Conservation (phyloP, 2,888 invertebrate species). For the Phyto melanocephala region DNA sequence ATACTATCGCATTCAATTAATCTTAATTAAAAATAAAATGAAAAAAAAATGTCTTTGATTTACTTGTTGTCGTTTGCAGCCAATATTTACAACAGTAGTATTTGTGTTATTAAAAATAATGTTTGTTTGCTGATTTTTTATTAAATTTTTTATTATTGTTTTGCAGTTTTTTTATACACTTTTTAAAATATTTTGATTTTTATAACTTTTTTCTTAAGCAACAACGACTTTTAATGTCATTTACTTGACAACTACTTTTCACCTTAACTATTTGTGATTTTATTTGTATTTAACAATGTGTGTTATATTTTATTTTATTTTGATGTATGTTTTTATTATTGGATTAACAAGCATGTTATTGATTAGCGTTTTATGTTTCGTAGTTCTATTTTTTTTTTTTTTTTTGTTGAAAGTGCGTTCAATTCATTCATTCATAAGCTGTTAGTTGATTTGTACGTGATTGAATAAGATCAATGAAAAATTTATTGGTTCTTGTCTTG, state of each 20-base stretch:
- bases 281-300: constrained; percentile 52
- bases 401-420: background rate
- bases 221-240: constrained; percentile 59
- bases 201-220: constrained; percentile 33
- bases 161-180: background rate
- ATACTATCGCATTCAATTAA: constrained; percentile 65
- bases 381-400: background rate
- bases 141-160: constrained; percentile 34
- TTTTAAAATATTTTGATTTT: too few species aligned
- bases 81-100: background rate
- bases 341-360: constrained; percentile 55
- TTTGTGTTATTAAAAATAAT: constrained; percentile 34
- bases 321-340: constrained; percentile 43
- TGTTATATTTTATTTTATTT: constrained; percentile 1
- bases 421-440: constrained; percentile 37
- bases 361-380: constrained; percentile 13
- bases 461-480: background rate
- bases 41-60: too few species aligned
- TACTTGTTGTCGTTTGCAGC: constrained; percentile 11
- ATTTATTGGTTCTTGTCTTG: background rate
- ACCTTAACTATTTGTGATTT: constrained; percentile 58
- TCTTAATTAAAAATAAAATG: constrained; percentile 63
- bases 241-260: constrained; percentile 63
- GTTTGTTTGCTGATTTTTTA: constrained; percentile 39
- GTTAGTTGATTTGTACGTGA: background rate